A percentile compares a stretch with the other conserved stretches of the same genome.
Evolutionary conservation across 2,888 invertebrate species (phyloP).

Genomic region (Hydropsyche betteni): DNA sequence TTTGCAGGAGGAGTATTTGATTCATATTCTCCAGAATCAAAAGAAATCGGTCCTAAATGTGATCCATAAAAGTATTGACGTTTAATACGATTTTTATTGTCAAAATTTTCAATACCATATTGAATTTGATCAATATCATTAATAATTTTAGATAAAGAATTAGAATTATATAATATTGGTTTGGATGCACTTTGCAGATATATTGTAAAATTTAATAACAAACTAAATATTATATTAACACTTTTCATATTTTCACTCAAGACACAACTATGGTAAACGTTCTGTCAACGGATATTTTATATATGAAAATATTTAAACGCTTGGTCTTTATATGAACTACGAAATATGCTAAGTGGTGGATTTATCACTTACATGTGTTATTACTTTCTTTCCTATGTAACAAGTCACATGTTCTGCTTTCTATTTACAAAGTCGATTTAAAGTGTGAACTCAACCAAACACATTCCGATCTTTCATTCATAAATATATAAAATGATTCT

Average conservation of each 20-base stretch:
- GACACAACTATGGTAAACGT: slow-evolving; percentile 1
- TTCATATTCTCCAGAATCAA: slow-evolving; percentile 43
- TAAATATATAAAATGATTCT: neutral
- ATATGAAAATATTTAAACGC: neutral
- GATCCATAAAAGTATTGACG: slow-evolving; percentile 20
- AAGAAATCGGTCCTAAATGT: slow-evolving; percentile 31
- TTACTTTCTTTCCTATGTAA: slow-evolving; percentile 17
- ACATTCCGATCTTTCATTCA: neutral
- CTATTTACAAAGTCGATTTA: slow-evolving; percentile 3
- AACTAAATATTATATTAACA: neutral
- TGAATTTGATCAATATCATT: neutral
- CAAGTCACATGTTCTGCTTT: slow-evolving; percentile 10
- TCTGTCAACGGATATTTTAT: neutral
- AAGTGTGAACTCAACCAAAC: neutral
- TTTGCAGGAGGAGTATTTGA: slow-evolving; percentile 43
- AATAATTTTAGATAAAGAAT: neutral
- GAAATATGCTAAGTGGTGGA: slow-evolving; percentile 6
- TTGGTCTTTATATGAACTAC: neutral
- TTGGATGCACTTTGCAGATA: neutral
- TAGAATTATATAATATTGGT: neutral
- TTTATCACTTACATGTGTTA: slow-evolving; percentile 1
- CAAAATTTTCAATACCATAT: neutral
- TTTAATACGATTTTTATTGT: slow-evolving; percentile 4
- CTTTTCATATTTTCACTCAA: neutral
- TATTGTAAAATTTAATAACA: neutral